A percentile compares a stretch with the other conserved stretches of the same genome.
phyloP scores from a whole-genome alignment of 2,888 invertebrate genomes.

The Trachelus stipa region DNA sequence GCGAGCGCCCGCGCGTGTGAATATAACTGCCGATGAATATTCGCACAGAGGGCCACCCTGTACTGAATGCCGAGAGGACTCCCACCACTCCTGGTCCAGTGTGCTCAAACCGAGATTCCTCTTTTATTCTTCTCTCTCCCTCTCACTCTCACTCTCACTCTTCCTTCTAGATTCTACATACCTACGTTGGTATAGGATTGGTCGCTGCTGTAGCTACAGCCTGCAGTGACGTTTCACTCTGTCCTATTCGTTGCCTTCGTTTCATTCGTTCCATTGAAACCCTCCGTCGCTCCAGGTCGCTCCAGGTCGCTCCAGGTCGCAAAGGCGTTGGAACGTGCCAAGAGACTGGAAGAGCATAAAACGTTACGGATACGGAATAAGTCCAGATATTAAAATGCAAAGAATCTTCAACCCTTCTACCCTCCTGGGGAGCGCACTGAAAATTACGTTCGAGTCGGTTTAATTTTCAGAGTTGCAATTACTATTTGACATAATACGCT shows the following conservation, averaged over 20 bases:
- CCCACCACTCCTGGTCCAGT: constrained; percentile 4
- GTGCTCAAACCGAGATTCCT: constrained; percentile 10
- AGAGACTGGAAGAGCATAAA: too few species aligned
- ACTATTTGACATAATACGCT: too few species aligned
- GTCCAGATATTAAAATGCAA: too few species aligned
- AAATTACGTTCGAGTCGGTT: too few species aligned
- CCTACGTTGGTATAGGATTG: too few species aligned
- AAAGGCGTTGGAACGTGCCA: constrained; percentile 9
- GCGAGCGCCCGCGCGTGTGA: constrained; percentile 58
- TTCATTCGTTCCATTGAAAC: neutral
- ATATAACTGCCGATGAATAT: constrained; percentile 56
- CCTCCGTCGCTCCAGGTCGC: neutral
- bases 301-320: neutral
- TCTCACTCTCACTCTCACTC: neutral
- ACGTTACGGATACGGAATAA: too few species aligned
- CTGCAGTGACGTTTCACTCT: constrained; percentile 3
- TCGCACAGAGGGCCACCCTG: constrained; percentile 26
- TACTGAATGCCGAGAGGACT: constrained; percentile 14
- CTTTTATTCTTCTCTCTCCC: constrained; percentile 6
- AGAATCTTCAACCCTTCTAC: too few species aligned
- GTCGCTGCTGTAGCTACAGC: neutral
- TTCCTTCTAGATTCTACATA: too few species aligned
- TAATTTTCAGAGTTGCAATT: too few species aligned
- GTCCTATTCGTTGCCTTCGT: neutral
- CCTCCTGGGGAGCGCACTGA: too few species aligned